These are phyloP conservation scores for Hydraecia micacea DNA, from an alignment of 2,888 invertebrate species.

Conservation along the genomic window DNA sequence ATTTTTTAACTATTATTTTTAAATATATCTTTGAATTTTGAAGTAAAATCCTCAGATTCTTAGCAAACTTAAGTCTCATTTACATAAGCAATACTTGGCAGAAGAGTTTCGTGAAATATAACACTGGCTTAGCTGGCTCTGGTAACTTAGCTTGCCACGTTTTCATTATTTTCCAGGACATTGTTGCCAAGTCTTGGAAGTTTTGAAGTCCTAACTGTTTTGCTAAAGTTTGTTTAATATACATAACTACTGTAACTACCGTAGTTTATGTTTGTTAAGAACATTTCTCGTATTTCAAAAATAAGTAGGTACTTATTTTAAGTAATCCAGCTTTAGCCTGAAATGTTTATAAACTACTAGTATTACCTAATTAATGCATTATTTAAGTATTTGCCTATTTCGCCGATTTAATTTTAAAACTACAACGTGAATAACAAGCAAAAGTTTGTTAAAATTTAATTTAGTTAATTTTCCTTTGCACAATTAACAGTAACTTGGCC, in stretches of 20 bases:
- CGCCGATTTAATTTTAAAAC: background rate
- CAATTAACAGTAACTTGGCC: constrained; percentile 45
- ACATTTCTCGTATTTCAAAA: constrained; percentile 8
- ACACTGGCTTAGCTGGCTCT: constrained; percentile 10
- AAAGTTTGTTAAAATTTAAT: constrained; percentile 17
- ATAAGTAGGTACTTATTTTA: background rate
- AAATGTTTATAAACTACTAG: background rate
- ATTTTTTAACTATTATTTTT: constrained; percentile 7
- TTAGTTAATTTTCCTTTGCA: constrained; percentile 35
- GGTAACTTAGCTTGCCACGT: constrained; percentile 15
- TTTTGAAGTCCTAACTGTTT: constrained; percentile 36
- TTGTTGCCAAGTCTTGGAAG: constrained; percentile 35
- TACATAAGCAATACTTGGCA: constrained; percentile 2
- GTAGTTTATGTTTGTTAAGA: constrained; percentile 18
- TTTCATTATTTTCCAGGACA: constrained; percentile 35
- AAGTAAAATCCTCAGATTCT: background rate
- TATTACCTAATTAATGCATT: background rate
- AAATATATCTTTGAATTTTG: background rate
- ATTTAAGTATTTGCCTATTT: background rate
- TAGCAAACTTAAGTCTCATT: background rate
- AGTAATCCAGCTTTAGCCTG: background rate
- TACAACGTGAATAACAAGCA: constrained; percentile 9
- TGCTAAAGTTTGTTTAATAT: constrained; percentile 21
- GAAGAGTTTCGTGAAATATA: constrained; percentile 24
- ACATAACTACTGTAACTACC: constrained; percentile 18